Base-by-base conservation (phyloP, 1,140 invertebrate species). In the Tenebrio molitor region DNA sequence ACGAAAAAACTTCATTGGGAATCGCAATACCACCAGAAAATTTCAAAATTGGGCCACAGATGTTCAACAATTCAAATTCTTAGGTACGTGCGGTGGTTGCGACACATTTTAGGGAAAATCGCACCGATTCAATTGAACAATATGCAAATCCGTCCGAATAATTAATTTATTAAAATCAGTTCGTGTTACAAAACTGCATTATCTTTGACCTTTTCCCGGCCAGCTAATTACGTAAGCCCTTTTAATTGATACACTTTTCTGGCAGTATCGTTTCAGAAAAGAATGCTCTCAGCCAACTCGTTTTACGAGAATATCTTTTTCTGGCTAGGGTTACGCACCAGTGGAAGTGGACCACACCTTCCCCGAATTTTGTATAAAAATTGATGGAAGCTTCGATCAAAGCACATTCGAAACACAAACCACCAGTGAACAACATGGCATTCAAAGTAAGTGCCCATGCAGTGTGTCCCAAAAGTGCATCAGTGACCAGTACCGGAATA, bases 241-340 rank as follows among this genome's bases (percentile, higher is more conserved):
- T 29, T 29, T 33, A 58, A 58, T 29, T 58, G 50, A 58, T 58
- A 58, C 50, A 58, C 50, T 58, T 58, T 58, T 58, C 23, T 29
- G 50, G 3, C 8, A 29, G 50, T 58, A 33, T 25, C 50, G 23
- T 58, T 58, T 58, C 29, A 10, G 15, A 58, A 46, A 58, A 58
- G 50, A 58, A 58, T 58, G 50, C 23, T 58, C 50, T 17, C 14
- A 10, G 15, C n/a, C 44, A 15, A 58, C 50, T 58, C 15, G 50
- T 58, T 58, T 21, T 19, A 19, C 44, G 8, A 29, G 25, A 29
- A 29, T 29, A 8, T n/a, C 17, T 10, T 17, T 50, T 50, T 50
- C 44, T 50, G 44, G 44, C 21, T 46, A 19, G n/a, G 44, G 44
- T 15, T 19, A 3, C 5, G n/a, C 4, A 5, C n/a, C 23, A 16